Conservation (phyloP, 2,113 vertebrate species). For the Prolemur simus region DNA sequence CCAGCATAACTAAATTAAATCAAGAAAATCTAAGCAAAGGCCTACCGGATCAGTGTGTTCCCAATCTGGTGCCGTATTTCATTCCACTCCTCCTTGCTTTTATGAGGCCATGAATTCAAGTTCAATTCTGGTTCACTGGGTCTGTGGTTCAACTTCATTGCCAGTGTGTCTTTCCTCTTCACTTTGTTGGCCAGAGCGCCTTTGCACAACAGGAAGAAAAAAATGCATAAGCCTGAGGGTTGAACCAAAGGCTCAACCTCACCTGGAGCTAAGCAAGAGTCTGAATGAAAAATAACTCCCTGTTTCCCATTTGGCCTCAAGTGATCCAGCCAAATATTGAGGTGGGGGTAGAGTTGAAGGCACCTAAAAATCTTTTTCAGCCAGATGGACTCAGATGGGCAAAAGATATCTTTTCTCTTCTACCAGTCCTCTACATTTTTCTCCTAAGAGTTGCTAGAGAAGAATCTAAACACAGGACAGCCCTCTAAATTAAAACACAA, state of each 20-base stretch:
- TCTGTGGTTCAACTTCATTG: constrained; percentile 92
- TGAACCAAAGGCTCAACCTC: not conserved
- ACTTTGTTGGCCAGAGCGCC: constrained; percentile 95
- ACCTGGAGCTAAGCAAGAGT: not conserved
- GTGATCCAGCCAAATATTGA: not conserved
- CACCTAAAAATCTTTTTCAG: constrained; percentile 14
- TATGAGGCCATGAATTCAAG: constrained; percentile 90
- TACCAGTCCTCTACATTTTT: not conserved
- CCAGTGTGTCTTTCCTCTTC: constrained; percentile 96
- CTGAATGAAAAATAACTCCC: not conserved
- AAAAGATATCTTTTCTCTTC: not conserved
- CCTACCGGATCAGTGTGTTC: constrained; percentile 92
- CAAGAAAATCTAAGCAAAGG: not conserved
- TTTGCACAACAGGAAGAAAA: constrained; percentile 65
- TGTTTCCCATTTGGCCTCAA: not conserved
- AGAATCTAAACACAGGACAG: not conserved
- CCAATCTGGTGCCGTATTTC: constrained; percentile 97
- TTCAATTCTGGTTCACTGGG: constrained; percentile 82
- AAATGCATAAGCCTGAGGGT: not conserved
- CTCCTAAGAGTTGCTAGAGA: not conserved
- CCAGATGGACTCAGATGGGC: not conserved
- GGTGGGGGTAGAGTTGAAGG: not conserved
- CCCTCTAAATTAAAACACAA: constrained; percentile 23
- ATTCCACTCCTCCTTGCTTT: constrained; percentile 98
- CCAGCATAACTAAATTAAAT: constrained; percentile 6